Evolutionary conservation across 2,888 invertebrate genomes (phyloP).

Genomic region (Troides helena): DNA sequence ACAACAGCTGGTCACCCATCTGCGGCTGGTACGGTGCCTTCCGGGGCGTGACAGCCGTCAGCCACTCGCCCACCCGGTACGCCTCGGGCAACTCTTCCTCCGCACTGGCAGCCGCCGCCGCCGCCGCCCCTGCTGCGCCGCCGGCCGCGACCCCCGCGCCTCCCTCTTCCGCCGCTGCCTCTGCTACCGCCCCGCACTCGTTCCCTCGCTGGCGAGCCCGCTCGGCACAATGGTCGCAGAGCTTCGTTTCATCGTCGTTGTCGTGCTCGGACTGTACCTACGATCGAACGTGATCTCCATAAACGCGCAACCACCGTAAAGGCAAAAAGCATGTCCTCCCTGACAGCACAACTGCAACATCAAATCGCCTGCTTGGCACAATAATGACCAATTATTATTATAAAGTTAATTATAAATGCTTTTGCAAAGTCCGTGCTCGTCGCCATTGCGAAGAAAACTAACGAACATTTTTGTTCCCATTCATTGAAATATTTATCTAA

Average conservation of each 20-base stretch:
- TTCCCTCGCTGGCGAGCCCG: constrained; percentile 9
- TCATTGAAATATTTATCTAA: too few relatives aligned
- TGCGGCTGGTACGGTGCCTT: constrained; percentile 99
- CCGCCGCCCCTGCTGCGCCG: constrained; percentile 6
- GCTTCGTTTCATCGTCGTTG: constrained; percentile 36
- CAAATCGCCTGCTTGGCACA: background rate
- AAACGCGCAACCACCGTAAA: background rate
- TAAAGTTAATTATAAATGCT: too few relatives aligned
- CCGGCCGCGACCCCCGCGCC: constrained; percentile 17
- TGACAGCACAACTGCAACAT: background rate
- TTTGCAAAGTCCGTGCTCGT: too few relatives aligned
- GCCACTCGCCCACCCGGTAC: constrained; percentile 95
- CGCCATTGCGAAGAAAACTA: too few relatives aligned
- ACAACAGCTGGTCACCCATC: constrained; percentile 93
- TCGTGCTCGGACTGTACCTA: constrained; percentile 48
- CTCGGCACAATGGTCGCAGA: constrained; percentile 24
- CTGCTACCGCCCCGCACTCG: constrained; percentile 20
- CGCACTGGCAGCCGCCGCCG: constrained; percentile 19
- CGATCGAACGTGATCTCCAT: background rate
- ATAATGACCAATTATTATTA: too few relatives aligned
- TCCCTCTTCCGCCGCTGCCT: background rate
- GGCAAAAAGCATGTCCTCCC: background rate
- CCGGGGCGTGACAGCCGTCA: constrained; percentile 92
- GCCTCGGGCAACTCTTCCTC: constrained; percentile 84
- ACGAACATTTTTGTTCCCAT: too few relatives aligned